Percentiles rank a stretch among this genome's conserved stretches.
These are phyloP conservation scores for Charaxes varanes DNA, from an alignment of 1,140 invertebrate species.

Conservation along the genomic window DNA sequence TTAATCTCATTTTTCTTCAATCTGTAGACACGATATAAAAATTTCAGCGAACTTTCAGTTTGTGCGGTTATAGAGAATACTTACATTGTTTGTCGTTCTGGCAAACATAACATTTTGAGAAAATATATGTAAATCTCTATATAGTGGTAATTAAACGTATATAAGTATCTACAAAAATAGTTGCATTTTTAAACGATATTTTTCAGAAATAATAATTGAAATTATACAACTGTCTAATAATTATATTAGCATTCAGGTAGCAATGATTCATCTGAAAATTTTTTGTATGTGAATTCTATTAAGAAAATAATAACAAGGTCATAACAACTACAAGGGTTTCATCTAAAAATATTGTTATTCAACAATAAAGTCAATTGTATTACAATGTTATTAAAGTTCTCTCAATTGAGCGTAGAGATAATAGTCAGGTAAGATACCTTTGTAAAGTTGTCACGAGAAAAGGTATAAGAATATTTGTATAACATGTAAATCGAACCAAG, in stretches of 20 bases:
- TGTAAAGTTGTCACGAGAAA: slow-evolving; percentile 15
- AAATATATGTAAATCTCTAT: slow-evolving; percentile 69
- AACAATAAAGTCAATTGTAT: slow-evolving; percentile 39
- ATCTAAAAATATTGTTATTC: slow-evolving; percentile 67
- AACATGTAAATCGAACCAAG: slow-evolving; percentile 12
- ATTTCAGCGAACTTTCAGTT: slow-evolving; percentile 37
- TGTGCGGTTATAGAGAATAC: slow-evolving; percentile 45
- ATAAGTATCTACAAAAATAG: slow-evolving; percentile 74
- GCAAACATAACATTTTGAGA: slow-evolving; percentile 66
- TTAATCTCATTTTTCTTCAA: slow-evolving; percentile 10
- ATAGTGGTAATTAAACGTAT: slow-evolving; percentile 68
- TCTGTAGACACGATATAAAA: slow-evolving; percentile 25
- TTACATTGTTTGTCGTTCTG: slow-evolving; percentile 49
- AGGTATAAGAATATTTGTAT: slow-evolving; percentile 18
- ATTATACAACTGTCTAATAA: slow-evolving; percentile 32
- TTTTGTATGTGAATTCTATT: slow-evolving; percentile 39
- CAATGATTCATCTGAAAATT: slow-evolving; percentile 47
- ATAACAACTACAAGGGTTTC: slow-evolving; percentile 55
- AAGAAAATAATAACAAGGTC: slow-evolving; percentile 45
- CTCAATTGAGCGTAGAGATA: slow-evolving; percentile 27
- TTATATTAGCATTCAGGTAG: slow-evolving; percentile 24
- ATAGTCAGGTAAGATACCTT: slow-evolving; percentile 19
- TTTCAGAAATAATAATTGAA: slow-evolving; percentile 46
- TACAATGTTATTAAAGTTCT: slow-evolving; percentile 20
- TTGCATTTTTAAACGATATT: slow-evolving; percentile 64